Conservation (phyloP, 2,113 vertebrate genomes). For the Scytalopus superciliaris region DNA sequence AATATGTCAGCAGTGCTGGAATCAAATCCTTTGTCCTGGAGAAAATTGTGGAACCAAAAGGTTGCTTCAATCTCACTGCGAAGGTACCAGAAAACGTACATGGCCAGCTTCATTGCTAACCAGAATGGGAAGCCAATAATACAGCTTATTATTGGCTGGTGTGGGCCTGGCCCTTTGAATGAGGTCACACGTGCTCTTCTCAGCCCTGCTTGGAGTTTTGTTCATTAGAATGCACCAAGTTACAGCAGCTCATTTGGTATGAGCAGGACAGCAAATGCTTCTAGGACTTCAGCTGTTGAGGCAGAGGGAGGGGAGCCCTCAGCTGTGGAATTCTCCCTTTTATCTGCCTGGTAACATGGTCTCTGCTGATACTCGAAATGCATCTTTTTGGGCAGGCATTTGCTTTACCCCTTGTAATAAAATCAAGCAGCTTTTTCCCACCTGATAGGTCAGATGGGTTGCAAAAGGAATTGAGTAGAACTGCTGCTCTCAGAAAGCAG, state of each 20-base stretch:
- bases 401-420: not conserved
- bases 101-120: not conserved
- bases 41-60: constrained; percentile 91
- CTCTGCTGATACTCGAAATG: not conserved
- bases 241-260: not conserved
- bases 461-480: not conserved
- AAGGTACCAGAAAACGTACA: constrained; percentile 76
- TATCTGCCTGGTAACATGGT: not conserved
- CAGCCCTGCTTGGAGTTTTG: not conserved
- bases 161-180: not conserved
- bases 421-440: not conserved
- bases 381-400: not conserved
- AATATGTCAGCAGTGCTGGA: constrained; percentile 91
- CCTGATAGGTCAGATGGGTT: not conserved
- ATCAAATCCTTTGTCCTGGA: constrained; percentile 92
- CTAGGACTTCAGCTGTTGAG: not conserved
- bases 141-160: not conserved
- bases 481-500: not conserved
- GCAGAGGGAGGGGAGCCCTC: not conserved
- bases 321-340: not conserved
- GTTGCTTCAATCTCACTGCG: constrained; percentile 91
- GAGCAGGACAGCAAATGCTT: not conserved
- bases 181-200: not conserved
- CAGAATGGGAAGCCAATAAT: not conserved
- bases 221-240: not conserved